These are phyloP conservation scores for Tyrannus savana DNA, from an alignment of 2,113 vertebrate genomes.

Conservation along the genomic window DNA sequence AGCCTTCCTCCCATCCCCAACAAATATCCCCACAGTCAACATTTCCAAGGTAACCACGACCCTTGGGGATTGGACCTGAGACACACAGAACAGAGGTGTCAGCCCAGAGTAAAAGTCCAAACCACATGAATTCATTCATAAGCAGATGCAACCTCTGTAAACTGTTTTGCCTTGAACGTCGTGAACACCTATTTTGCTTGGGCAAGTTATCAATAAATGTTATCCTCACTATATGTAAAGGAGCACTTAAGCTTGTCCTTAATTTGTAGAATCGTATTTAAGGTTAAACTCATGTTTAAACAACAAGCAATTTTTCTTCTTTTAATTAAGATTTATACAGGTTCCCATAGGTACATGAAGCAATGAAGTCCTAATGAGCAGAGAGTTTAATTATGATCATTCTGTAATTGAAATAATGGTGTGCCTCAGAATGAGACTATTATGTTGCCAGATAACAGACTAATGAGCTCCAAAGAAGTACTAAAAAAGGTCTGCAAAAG, in stretches of 20 bases:
- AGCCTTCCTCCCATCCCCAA: background rate
- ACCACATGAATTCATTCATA: background rate
- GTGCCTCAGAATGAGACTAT: background rate
- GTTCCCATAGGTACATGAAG: background rate
- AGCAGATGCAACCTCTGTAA: background rate
- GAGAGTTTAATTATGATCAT: constrained; percentile 35
- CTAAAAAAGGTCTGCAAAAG: background rate
- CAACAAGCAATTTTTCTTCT: background rate
- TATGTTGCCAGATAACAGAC: constrained; percentile 4
- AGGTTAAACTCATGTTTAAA: constrained; percentile 34
- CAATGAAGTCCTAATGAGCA: constrained; percentile 34
- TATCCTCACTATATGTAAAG: background rate
- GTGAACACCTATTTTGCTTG: background rate
- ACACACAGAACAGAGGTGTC: background rate
- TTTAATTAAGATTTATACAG: constrained; percentile 55
- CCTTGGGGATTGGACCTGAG: background rate
- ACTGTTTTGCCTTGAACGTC: background rate
- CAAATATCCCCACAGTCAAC: background rate
- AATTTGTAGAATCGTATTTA: background rate
- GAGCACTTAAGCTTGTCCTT: background rate
- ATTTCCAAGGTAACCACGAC: background rate
- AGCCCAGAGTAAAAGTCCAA: background rate
- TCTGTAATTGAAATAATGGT: constrained; percentile 47
- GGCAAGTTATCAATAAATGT: background rate
- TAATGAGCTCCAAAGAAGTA: background rate